Conservation (phyloP, 1,140 invertebrate genomes). For the Penaeus vannamei region DNA sequence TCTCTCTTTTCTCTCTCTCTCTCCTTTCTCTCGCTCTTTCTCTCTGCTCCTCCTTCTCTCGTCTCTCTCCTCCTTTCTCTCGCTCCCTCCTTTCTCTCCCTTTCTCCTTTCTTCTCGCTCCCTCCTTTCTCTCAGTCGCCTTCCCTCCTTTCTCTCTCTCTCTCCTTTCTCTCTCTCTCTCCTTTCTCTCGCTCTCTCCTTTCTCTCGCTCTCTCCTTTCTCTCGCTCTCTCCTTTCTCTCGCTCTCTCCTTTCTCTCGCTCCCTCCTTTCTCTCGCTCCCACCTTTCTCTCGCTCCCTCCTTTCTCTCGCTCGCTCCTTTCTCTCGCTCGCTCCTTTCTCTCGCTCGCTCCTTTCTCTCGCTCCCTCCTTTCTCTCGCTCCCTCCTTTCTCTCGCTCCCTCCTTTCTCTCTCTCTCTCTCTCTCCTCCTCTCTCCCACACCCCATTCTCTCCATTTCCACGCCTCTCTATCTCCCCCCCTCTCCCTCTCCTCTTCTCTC, state of each 20-base stretch:
- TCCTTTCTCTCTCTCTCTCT: background rate
- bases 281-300: background rate
- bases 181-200: conserved; percentile 2
- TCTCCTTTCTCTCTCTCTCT: too few species aligned
- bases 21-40: conserved; percentile 3
- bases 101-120: conserved; percentile 2
- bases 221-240: conserved; percentile 1
- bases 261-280: too few species aligned
- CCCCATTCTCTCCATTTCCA: background rate
- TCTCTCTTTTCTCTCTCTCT: too few species aligned
- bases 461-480: background rate
- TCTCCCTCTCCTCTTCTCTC: too few species aligned
- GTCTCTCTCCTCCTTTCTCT: too few species aligned
- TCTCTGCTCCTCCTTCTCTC: conserved; percentile 4
- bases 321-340: too few species aligned
- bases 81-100: background rate
- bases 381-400: background rate
- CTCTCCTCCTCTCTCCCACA: background rate
- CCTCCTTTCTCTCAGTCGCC: too few species aligned
- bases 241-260: background rate
- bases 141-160: conserved; percentile 10
- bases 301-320: background rate
- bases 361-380: background rate
- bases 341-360: background rate
- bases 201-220: too few species aligned